Conservation (phyloP, 2,113 vertebrate species). For the Pteropus alecto region DNA sequence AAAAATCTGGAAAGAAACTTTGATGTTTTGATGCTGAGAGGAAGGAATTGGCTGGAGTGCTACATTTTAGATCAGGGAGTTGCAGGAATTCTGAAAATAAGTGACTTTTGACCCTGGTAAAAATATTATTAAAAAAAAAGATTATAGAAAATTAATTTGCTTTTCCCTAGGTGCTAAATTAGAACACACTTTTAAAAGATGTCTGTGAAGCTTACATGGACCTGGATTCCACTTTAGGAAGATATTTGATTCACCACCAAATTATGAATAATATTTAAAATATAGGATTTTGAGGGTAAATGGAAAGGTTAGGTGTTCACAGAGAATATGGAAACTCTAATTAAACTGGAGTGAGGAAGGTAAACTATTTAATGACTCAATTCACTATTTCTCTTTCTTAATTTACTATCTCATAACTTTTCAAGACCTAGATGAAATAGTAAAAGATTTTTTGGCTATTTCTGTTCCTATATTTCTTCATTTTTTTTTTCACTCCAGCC, state of each 20-base stretch:
- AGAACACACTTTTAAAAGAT: constrained; percentile 26
- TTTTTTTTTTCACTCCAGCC: background rate
- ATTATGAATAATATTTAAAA: constrained; percentile 47
- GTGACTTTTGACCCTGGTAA: background rate
- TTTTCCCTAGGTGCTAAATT: constrained; percentile 16
- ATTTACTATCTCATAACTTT: constrained; percentile 26
- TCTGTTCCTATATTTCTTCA: background rate
- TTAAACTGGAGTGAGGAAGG: background rate
- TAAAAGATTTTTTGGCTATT: constrained; percentile 8
- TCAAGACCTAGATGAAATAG: constrained; percentile 1
- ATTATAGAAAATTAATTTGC: constrained; percentile 27
- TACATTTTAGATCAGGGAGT: background rate
- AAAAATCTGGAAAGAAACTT: constrained; percentile 55
- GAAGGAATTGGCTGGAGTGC: background rate
- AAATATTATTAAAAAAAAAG: background rate
- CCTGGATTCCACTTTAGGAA: background rate
- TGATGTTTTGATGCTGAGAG: constrained; percentile 16
- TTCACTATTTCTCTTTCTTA: constrained; percentile 22
- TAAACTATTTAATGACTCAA: background rate
- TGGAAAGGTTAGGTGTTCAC: background rate
- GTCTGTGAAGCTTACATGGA: background rate
- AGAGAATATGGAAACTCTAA: constrained; percentile 8
- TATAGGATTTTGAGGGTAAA: background rate
- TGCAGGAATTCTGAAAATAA: constrained; percentile 46
- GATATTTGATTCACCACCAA: constrained; percentile 9